Evolutionary conservation across 1,140 invertebrate genomes (phyloP).

Genomic region (Leguminivora glycinivorella): DNA sequence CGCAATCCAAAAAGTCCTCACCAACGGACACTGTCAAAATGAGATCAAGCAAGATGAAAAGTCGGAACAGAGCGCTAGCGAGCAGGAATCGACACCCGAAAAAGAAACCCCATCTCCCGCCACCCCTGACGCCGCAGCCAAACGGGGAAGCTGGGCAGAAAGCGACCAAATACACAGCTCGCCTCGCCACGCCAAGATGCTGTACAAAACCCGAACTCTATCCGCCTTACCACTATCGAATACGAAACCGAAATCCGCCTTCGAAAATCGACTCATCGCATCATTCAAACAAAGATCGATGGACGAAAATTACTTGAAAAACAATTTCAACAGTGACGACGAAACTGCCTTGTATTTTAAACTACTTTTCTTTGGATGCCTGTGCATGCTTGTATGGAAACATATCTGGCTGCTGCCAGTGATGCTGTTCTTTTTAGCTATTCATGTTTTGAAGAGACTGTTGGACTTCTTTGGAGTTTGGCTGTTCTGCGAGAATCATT

Average conservation of each 20-base stretch:
- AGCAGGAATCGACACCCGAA: constrained; percentile 63
- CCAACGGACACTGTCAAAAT: constrained; percentile 44
- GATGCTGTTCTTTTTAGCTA: constrained; percentile 69
- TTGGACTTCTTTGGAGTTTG: constrained; percentile 74
- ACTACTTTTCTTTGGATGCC: constrained; percentile 70
- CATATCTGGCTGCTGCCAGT: constrained; percentile 75
- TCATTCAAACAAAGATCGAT: constrained; percentile 70
- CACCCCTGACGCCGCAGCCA: constrained; percentile 52
- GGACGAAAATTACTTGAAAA: constrained; percentile 69
- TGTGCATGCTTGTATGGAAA: constrained; percentile 76
- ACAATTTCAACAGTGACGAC: constrained; percentile 66
- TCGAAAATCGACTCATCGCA: constrained; percentile 66
- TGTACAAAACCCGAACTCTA: constrained; percentile 73
- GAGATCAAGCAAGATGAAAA: constrained; percentile 45
- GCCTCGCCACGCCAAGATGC: constrained; percentile 61
- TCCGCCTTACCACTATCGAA: constrained; percentile 70
- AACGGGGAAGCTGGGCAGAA: constrained; percentile 60
- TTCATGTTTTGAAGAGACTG: constrained; percentile 67
- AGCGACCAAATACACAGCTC: constrained; percentile 56
- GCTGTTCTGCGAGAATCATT: constrained; percentile 73
- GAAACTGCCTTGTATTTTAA: constrained; percentile 76
- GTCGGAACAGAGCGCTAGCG: constrained; percentile 47
- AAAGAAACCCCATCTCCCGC: constrained; percentile 55
- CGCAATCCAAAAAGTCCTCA: constrained; percentile 55
- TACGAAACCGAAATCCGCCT: constrained; percentile 57